A percentile compares a stretch with the other conserved stretches of the same genome.
phyloP scores from a whole-genome alignment of 2,797 vertebrate genomes.

The Halcyon chelicuti region DNA sequence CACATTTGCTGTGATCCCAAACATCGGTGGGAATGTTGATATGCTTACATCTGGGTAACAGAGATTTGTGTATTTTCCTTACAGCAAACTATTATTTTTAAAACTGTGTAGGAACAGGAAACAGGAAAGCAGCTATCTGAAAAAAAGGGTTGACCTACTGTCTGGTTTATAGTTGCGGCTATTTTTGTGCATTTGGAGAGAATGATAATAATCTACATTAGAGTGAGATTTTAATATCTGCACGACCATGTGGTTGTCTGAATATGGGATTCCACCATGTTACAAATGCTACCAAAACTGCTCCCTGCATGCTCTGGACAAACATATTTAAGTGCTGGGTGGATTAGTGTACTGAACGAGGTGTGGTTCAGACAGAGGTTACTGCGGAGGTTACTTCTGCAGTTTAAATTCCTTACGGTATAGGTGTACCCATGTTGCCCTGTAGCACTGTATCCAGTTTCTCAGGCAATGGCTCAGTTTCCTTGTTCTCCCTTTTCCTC shows the following conservation, averaged over 20 bases:
- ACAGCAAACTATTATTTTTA: conserved; percentile 30
- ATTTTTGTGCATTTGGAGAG: neutral
- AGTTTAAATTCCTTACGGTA: neutral
- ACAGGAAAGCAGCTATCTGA: neutral
- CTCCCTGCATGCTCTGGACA: neutral
- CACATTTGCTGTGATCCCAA: conserved; percentile 43
- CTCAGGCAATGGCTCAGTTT: neutral
- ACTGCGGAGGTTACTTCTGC: neutral
- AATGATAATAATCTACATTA: neutral
- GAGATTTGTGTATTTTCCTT: conserved; percentile 10
- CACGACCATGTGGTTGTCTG: neutral
- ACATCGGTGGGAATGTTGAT: neutral
- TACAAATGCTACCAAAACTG: neutral
- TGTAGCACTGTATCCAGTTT: neutral
- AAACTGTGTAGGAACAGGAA: conserved; percentile 5
- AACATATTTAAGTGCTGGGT: accelerated
- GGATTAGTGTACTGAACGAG: neutral
- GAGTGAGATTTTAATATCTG: neutral
- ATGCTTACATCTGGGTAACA: neutral
- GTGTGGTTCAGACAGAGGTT: neutral
- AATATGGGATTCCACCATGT: accelerated
- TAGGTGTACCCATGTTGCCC: neutral
- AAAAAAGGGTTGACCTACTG: neutral
- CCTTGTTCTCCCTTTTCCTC: neutral
- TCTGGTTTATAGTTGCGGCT: neutral